These are phyloP conservation scores for Fopius arisanus DNA, from an alignment of 1,140 invertebrate species.

Conservation along the genomic window DNA sequence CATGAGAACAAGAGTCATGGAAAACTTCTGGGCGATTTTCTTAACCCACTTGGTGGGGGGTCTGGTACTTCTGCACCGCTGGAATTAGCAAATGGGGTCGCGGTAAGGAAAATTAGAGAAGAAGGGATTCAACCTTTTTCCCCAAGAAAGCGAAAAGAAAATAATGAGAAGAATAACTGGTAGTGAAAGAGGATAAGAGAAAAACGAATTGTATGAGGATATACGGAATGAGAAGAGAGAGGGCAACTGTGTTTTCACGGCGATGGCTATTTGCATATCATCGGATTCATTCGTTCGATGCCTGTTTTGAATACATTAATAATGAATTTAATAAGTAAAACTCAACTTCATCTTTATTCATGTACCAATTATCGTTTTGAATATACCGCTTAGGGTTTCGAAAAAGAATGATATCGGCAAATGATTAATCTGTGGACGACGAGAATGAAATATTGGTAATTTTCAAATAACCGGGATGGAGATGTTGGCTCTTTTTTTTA, in stretches of 20 bases:
- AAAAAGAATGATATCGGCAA: neutral
- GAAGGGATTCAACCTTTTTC: neutral
- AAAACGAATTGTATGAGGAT: neutral
- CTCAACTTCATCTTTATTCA: conserved; percentile 51
- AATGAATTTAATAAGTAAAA: conserved; percentile 55
- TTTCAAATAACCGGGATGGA: neutral
- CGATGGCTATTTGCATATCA: conserved; percentile 45
- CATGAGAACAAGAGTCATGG: neutral
- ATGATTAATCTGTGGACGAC: neutral
- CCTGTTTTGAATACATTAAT: conserved; percentile 56
- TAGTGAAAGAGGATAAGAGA: conserved; percentile 3
- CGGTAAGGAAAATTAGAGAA: conserved; percentile 11
- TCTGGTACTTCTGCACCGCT: neutral
- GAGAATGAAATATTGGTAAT: neutral
- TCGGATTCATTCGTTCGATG: conserved; percentile 51
- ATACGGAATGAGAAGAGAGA: conserved; percentile 13
- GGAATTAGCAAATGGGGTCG: conserved; percentile 33
- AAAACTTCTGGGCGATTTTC: neutral
- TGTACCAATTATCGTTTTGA: conserved; percentile 42
- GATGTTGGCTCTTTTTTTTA: neutral
- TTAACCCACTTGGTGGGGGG: conserved; percentile 24
- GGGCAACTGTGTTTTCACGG: conserved; percentile 20
- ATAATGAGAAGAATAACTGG: conserved; percentile 2
- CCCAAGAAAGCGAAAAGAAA: conserved; percentile 12
- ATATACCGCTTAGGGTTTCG: neutral